Base-by-base conservation (phyloP, 2,113 vertebrate species). In the Sterrhoptilus dennistouni region DNA sequence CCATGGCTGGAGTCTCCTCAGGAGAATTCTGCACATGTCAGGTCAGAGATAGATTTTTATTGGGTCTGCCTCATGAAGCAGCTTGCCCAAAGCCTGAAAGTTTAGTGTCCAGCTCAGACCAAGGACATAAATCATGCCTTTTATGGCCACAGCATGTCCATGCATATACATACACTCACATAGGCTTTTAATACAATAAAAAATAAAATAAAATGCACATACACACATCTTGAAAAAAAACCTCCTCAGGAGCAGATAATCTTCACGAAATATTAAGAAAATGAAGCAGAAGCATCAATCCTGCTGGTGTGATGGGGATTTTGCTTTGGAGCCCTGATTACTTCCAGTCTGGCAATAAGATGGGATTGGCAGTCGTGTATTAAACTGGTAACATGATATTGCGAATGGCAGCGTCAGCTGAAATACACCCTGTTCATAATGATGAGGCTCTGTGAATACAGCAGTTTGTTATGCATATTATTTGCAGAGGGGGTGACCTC, bases 371-470 rank as follows among this genome's bases (percentile, higher is more conserved):
- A 81, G 76, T 33, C 21, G 5, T 38, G 66, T n/a, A 49, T 29
- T 27, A n/a, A 83, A n/a, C n/a, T 44, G 81, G 64, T 57, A 56
- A 88, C 80, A 50, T 18, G 65, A 29, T 4, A 31, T 6, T 56
- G 59, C 76, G 94, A 94, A 90, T 36, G 84, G 59, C 89, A 89
- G 71, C 45, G 70, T 91, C 88, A 91, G 87, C 78, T 77, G 80
- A 90, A 92, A 87, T 8, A 10, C 85, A 59, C 15, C 36, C 61
- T 89, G 50, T 11, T 87, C 76, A 40, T 59, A 35, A 49, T 36
- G 61, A 79, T n/a, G 57, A 81, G 80, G 57, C 59, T 27, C 64
- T 75, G 53, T n/a, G 89, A 90, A 42, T 35, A 53, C 95, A 83
- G 83, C 72, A 88, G 44, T 72, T 77, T 89, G 65, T 57, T 72